Evolutionary conservation across 2,797 vertebrate genomes (phyloP).

Genomic region (Etheostoma nigrum): DNA sequence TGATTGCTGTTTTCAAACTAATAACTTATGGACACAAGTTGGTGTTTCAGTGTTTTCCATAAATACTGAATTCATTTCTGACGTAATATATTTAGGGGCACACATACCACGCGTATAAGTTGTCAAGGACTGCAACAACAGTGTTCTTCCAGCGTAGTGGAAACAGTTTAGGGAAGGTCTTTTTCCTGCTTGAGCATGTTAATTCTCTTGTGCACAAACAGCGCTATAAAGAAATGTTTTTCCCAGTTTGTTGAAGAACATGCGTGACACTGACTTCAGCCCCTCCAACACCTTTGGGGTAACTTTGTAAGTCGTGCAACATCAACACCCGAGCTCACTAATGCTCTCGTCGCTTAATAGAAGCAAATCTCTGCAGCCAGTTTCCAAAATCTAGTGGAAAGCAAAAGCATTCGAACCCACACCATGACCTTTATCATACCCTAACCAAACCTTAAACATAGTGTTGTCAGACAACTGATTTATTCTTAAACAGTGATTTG

Average conservation of each 20-base stretch:
- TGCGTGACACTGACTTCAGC: background rate
- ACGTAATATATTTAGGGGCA: fast-evolving
- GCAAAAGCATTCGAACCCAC: background rate
- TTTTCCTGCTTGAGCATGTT: no score
- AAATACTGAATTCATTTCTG: background rate
- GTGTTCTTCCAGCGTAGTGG: background rate
- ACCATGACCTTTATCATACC: background rate
- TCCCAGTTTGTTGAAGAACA: background rate
- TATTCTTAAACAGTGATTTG: no score
- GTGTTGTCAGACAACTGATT: no score
- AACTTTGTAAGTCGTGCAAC: background rate
- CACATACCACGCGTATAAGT: background rate
- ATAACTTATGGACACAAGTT: background rate
- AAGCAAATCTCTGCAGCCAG: background rate
- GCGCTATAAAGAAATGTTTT: background rate
- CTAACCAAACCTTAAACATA: no score
- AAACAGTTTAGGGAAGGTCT: background rate
- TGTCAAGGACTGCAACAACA: background rate
- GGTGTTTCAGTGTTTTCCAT: background rate
- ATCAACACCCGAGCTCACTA: background rate
- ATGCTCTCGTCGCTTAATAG: background rate
- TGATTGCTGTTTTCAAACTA: background rate
- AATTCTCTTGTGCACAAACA: background rate
- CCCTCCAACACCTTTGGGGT: background rate
- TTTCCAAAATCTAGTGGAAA: background rate